Conservation (phyloP, 1,140 invertebrate species). For the Oryzaephilus surinamensis region DNA sequence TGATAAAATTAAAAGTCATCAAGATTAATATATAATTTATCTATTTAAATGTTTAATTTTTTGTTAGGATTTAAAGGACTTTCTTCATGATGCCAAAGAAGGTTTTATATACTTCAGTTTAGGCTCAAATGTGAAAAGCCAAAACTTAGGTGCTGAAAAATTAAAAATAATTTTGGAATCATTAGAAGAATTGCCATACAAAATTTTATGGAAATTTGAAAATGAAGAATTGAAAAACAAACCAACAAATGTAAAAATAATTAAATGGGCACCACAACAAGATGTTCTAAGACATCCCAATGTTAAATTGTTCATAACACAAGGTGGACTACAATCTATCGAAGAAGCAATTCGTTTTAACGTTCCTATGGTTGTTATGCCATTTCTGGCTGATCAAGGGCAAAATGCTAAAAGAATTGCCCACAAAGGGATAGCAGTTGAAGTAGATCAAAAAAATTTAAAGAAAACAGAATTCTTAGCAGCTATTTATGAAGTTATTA, state of each 20-base stretch:
- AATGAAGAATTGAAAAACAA: constrained; percentile 27
- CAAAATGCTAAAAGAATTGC: constrained; percentile 18
- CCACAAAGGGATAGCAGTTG: constrained; percentile 19
- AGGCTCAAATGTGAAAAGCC: constrained; percentile 37
- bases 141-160: constrained; percentile 21
- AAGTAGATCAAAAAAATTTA: constrained; percentile 11
- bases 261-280: constrained; percentile 43
- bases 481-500: constrained; percentile 15
- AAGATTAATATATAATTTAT: background rate
- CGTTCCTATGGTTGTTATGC: constrained; percentile 40
- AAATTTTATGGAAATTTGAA: constrained; percentile 43
- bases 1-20: background rate
- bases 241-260: constrained; percentile 34
- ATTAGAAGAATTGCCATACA: constrained; percentile 27
- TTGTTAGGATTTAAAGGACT: constrained; percentile 35
- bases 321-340: constrained; percentile 40
- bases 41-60: constrained; percentile 5
- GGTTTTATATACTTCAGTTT: constrained; percentile 48
- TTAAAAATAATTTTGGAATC: constrained; percentile 22
- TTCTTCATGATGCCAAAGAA: constrained; percentile 35
- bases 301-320: constrained; percentile 37
- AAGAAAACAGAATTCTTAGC: constrained; percentile 10
- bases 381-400: constrained; percentile 30
- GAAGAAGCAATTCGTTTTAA: constrained; percentile 38
- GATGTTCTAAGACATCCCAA: constrained; percentile 40